A percentile compares a stretch with the other conserved stretches of the same genome.
Conservation (phyloP, 2,888 invertebrate species). For the Tachina fera region DNA sequence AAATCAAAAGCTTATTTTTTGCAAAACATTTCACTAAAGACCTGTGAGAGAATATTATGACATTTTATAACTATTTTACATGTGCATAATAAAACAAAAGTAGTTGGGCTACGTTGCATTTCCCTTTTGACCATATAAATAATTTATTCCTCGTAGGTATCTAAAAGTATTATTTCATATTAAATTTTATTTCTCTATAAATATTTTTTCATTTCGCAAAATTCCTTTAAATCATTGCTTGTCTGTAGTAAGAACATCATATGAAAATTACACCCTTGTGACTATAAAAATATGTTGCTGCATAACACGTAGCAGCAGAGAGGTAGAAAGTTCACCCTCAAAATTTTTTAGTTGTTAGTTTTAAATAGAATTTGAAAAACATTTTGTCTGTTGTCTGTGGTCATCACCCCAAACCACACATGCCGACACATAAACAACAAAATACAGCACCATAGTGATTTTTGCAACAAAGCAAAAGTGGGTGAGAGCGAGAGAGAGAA, state of each 20-base stretch:
- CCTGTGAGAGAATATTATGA: neutral
- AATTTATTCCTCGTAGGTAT: slow-evolving; percentile 28
- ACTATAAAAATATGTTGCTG: neutral
- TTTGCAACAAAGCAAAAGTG: neutral
- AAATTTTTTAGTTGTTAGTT: slow-evolving; percentile 24
- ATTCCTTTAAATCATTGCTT: slow-evolving; percentile 57
- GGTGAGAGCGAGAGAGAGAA: neutral
- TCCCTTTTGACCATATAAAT: slow-evolving; percentile 39
- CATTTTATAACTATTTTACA: neutral
- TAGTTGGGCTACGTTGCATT: neutral
- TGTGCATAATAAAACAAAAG: slow-evolving; percentile 6
- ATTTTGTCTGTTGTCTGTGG: slow-evolving; percentile 69
- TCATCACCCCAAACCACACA: slow-evolving; percentile 68
- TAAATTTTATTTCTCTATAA: slow-evolving; percentile 45
- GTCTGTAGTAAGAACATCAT: neutral
- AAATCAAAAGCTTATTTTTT: neutral
- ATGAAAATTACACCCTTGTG: slow-evolving; percentile 54
- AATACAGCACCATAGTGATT: slow-evolving; percentile 44
- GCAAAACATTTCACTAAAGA: neutral
- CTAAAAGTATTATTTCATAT: slow-evolving; percentile 34
- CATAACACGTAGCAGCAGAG: slow-evolving; percentile 17
- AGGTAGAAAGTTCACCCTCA: slow-evolving; percentile 56
- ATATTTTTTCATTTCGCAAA: slow-evolving; percentile 27
- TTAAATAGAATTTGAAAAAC: slow-evolving; percentile 52
- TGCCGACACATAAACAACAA: slow-evolving; percentile 43